phyloP scores from a whole-genome alignment of 2,113 vertebrate species.

The Himantopus leucocephalus region DNA sequence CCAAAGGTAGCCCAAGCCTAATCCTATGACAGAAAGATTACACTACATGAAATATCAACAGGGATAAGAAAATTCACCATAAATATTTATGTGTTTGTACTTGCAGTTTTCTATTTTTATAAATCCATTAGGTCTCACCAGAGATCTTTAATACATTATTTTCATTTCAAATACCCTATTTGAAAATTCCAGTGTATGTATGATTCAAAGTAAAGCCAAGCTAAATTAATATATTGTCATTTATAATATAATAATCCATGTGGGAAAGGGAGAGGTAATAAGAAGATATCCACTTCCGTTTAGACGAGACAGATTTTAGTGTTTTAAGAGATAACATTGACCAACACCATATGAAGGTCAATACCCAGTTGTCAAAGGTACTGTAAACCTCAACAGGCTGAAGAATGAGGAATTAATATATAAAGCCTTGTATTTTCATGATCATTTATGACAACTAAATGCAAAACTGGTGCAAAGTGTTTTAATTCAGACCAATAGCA shows the following conservation, averaged over 20 bases:
- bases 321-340: not conserved
- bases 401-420: not conserved
- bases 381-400: not conserved
- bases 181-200: conserved; percentile 38
- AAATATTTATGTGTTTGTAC: conserved; percentile 39
- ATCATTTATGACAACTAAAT: not conserved
- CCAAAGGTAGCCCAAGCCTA: not conserved
- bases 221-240: not conserved
- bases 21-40: not conserved
- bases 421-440: not conserved
- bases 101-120: conserved; percentile 37
- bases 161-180: conserved; percentile 31
- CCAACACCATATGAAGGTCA: not conserved
- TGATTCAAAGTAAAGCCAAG: not conserved
- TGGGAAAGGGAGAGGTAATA: not conserved
- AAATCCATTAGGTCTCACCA: conserved; percentile 16
- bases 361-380: not conserved
- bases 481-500: not conserved
- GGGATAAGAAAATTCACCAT: conserved; percentile 18
- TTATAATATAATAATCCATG: not conserved
- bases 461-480: not conserved
- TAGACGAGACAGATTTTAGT: not conserved
- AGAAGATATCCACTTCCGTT: not conserved
- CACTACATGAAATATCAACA: not conserved
- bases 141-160: conserved; percentile 24